These are phyloP conservation scores for Platerodrilus igneus DNA, from an alignment of 2,888 invertebrate genomes.

Conservation along the genomic window DNA sequence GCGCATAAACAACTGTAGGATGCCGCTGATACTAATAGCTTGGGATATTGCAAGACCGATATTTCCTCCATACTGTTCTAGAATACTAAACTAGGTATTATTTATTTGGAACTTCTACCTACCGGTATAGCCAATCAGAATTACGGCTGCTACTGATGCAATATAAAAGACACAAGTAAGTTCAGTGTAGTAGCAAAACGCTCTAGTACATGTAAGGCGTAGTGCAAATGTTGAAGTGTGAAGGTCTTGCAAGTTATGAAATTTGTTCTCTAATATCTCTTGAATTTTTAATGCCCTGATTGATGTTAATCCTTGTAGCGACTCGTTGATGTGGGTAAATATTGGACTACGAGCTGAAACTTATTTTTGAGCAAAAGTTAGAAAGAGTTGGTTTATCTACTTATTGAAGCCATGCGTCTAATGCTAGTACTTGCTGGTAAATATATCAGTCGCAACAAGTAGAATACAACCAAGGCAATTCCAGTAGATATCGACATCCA, in stretches of 20 bases:
- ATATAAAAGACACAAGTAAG: slow-evolving; percentile 84
- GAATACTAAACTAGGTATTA: slow-evolving; percentile 11
- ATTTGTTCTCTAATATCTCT: slow-evolving; percentile 69
- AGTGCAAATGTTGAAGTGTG: slow-evolving; percentile 91
- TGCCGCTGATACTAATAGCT: slow-evolving; percentile 45
- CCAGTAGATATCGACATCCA: too few species aligned
- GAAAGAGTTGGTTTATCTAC: too few species aligned
- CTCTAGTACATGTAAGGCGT: slow-evolving; percentile 83
- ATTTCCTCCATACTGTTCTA: slow-evolving; percentile 41
- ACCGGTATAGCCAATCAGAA: slow-evolving; percentile 64
- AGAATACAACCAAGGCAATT: too few species aligned
- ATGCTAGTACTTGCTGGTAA: too few species aligned
- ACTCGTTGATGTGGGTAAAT: slow-evolving; percentile 85
- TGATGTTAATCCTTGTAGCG: slow-evolving; percentile 84
- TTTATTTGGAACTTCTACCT: slow-evolving; percentile 25
- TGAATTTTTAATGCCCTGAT: slow-evolving; percentile 85
- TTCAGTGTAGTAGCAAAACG: slow-evolving; percentile 92
- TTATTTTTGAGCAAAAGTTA: too few species aligned
- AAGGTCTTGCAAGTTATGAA: slow-evolving; percentile 75
- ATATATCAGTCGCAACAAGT: too few species aligned
- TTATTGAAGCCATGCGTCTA: too few species aligned
- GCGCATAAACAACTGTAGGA: slow-evolving; percentile 81
- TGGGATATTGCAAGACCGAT: slow-evolving; percentile 45
- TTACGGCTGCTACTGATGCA: slow-evolving; percentile 77
- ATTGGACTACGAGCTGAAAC: slow-evolving; percentile 86